Evolutionary conservation across 2,113 vertebrate species (phyloP), one percentile per base, ranked within the genome.

Genomic region (Entomyzon cyanotis): DNA sequence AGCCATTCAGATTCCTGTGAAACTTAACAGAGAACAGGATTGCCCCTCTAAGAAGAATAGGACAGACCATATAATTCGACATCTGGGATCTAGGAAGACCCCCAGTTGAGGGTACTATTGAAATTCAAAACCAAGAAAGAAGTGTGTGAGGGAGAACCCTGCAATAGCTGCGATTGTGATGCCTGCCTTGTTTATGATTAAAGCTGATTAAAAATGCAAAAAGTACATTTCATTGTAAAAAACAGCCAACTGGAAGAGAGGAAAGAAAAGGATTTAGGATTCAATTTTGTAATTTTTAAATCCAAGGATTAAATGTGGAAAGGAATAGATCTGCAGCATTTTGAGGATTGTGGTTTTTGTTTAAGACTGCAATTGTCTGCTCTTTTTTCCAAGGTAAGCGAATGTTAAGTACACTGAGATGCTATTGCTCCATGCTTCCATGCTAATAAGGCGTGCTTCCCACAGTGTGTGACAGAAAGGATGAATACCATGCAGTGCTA

Each of bases 361-460:
- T 90, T 77, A 93, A 84, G 89, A 68, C 84, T 89, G 79, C 94
- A 89, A 94, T 94, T 56, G 88, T 95, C 93, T 90, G 87, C 89
- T 89, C 78, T 94, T 90, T 93, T 90, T 84, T 95, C 75, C 85
- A 92, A 93, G 94, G 95, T 96, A 97, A 96, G 96, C 9, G 70
- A 96, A 88, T 89, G 91, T 95, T 96, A 97, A 97, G 93, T 89
- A 84, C 44, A 41, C 94, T 53, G 97, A 94, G 94, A 96, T 78
- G 87, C 94, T 94, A 68, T 85, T 97, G 95, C 97, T 97, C 84
- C 28, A 5, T 94, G 89, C 93, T 95, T 95, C 95, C 67, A 96
- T 98, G 96, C 97, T 98, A 98, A 98, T 98, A 97, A 98, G 97
- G 95, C 96, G 30, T 96, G 96, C 96, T 98, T 98, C 98, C 97